Evolutionary conservation across 2,888 invertebrate genomes (phyloP).

Genomic region (Hymenopus coronatus): DNA sequence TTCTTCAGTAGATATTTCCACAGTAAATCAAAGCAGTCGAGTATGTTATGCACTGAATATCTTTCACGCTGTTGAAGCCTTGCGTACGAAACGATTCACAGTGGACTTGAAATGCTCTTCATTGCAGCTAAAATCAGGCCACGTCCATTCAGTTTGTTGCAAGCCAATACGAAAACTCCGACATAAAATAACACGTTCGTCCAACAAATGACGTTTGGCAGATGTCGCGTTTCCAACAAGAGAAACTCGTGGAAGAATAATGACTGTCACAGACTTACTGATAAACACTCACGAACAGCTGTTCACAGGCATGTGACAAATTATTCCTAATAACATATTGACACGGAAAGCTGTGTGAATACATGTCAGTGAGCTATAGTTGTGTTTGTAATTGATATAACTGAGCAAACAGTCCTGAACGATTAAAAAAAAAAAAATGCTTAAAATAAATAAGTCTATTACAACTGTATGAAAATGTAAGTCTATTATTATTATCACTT

Average conservation of each 20-base stretch:
- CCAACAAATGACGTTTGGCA: neutral
- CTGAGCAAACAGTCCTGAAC: neutral
- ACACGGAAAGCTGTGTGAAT: neutral
- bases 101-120: neutral
- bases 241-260: neutral
- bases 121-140: neutral
- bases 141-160: neutral
- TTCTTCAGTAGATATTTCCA: neutral
- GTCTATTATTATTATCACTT: too few relatives aligned
- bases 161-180: neutral
- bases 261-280: neutral
- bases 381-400: neutral
- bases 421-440: too few relatives aligned
- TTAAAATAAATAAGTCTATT: too few relatives aligned
- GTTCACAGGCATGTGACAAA: neutral
- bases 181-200: neutral
- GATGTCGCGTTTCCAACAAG: neutral
- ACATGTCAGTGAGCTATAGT: neutral
- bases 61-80: neutral
- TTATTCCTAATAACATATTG: neutral
- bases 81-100: neutral
- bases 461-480: too few relatives aligned
- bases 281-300: neutral
- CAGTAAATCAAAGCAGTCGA: neutral
- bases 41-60: neutral